phyloP scores from a whole-genome alignment of 2,797 vertebrate species.

The Triplophysa bombifrons region DNA sequence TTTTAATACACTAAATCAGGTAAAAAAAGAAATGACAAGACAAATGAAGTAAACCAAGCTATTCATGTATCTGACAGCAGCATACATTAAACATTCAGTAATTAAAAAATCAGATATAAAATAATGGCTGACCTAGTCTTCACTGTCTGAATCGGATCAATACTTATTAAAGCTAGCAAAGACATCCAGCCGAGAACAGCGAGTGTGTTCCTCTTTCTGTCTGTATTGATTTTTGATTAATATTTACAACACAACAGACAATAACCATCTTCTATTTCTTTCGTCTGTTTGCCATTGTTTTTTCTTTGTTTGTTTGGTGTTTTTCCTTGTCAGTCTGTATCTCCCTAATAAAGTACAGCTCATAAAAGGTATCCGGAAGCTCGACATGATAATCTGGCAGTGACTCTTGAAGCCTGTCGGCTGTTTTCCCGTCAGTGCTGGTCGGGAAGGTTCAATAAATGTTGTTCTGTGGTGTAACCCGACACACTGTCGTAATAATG shows the following conservation, averaged over 20 bases:
- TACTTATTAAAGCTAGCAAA: not conserved
- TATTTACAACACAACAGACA: not conserved
- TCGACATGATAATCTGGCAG: constrained; percentile 17
- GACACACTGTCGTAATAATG: constrained; percentile 50
- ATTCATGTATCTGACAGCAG: not conserved
- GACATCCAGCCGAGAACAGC: not conserved
- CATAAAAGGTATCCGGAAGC: constrained; percentile 46
- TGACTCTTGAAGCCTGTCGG: constrained; percentile 21
- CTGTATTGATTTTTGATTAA: not conserved
- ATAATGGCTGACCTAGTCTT: not conserved
- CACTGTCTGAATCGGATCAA: not conserved
- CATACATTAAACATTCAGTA: not conserved
- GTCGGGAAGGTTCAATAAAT: constrained; percentile 40
- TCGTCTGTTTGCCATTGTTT: not conserved
- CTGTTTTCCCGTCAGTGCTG: constrained; percentile 49
- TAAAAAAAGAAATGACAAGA: not conserved
- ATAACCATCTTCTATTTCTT: not conserved
- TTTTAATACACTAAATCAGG: too few relatives aligned
- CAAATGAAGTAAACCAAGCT: not conserved
- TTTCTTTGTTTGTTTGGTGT: not conserved
- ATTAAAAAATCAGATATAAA: not conserved
- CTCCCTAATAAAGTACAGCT: not conserved
- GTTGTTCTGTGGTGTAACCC: constrained; percentile 59
- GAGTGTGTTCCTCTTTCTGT: not conserved
- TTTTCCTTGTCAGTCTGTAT: not conserved